phyloP scores from a whole-genome alignment of 2,797 vertebrate species.

The Tapera naevia region DNA sequence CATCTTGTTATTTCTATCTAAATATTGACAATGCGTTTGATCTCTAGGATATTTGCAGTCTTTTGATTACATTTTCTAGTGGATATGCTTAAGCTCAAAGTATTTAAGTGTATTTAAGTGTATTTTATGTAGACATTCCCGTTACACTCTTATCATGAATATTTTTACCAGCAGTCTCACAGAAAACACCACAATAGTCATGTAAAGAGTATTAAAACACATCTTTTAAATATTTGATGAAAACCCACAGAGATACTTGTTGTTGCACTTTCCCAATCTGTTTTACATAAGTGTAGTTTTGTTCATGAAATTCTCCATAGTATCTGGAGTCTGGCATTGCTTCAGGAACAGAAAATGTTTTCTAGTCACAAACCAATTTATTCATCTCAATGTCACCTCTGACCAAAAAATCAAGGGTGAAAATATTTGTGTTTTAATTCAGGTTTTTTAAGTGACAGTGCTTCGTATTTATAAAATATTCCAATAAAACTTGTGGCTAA shows the following conservation, averaged over 20 bases:
- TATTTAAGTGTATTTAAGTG: neutral
- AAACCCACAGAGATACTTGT: neutral
- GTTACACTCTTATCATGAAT: neutral
- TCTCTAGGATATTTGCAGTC: neutral
- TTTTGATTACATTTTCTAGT: neutral
- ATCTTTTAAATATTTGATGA: neutral
- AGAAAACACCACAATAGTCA: neutral
- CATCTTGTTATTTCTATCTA: neutral
- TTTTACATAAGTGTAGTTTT: neutral
- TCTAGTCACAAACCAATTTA: neutral
- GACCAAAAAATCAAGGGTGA: neutral
- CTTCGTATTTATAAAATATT: constrained; percentile 17
- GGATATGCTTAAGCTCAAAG: neutral
- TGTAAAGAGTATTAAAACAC: neutral
- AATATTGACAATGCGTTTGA: neutral
- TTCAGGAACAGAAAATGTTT: neutral
- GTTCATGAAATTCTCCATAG: neutral
- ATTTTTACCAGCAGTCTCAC: neutral
- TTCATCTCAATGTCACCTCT: neutral
- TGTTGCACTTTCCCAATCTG: neutral
- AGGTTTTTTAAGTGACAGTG: neutral
- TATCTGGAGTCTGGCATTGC: neutral
- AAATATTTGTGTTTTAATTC: neutral
- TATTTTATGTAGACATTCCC: neutral
- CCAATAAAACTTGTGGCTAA: constrained; percentile 35